phyloP scores from a whole-genome alignment of 2,797 vertebrate genomes.

The Melopsittacus undulatus region DNA sequence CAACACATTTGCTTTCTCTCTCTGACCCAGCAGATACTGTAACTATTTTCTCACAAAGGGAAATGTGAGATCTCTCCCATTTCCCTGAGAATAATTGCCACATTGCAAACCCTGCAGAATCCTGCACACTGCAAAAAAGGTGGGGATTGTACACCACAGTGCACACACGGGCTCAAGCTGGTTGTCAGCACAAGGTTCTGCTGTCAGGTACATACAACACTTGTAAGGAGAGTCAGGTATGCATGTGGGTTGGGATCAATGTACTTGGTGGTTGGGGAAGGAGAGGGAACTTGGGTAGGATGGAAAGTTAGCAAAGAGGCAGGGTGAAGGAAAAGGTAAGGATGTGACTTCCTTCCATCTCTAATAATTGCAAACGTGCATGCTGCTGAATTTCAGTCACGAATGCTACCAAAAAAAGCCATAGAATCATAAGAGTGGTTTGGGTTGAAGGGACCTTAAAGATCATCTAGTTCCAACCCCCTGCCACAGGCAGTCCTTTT shows the following conservation, averaged over 20 bases:
- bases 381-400: background rate
- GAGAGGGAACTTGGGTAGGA: background rate
- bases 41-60: background rate
- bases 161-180: rapidly evolving
- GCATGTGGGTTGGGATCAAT: background rate
- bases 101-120: background rate
- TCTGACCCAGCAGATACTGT: background rate
- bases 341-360: background rate
- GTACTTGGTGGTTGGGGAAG: background rate
- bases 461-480: background rate
- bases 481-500: background rate
- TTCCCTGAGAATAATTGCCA: background rate
- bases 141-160: background rate
- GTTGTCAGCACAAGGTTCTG: background rate
- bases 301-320: background rate
- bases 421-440: background rate
- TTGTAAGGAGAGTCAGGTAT: background rate
- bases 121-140: rapidly evolving
- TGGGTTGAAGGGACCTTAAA: background rate
- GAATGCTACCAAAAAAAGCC: background rate
- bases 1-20: rapidly evolving
- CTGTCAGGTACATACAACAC: background rate
- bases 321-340: background rate
- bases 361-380: background rate
- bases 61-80: rapidly evolving